These are phyloP conservation scores for Octodon degus DNA, from an alignment of 2,113 vertebrate genomes.

Conservation along the genomic window DNA sequence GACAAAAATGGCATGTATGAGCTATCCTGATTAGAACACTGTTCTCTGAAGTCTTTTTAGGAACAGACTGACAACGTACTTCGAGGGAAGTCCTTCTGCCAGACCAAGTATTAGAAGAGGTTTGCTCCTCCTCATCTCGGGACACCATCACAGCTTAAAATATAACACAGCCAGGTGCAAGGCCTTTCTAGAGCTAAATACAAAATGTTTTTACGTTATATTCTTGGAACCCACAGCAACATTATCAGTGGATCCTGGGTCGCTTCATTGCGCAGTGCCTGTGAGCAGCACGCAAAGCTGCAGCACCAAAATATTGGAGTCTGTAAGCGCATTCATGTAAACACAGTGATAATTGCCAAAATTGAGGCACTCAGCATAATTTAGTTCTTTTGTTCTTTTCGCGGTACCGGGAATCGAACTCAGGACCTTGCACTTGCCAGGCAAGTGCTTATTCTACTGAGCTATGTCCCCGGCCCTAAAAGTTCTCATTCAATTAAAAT, in stretches of 20 bases:
- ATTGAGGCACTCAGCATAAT: neutral
- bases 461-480: neutral
- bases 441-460: no score
- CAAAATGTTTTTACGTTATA: neutral
- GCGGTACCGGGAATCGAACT: no score
- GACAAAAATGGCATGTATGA: neutral
- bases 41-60: neutral
- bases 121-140: neutral
- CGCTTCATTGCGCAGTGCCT: neutral
- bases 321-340: neutral
- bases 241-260: neutral
- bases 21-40: neutral
- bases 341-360: neutral
- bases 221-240: neutral
- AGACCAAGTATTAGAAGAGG: neutral
- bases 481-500: slow-evolving; percentile 2
- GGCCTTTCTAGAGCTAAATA: neutral
- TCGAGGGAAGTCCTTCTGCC: neutral
- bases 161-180: neutral
- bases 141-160: neutral
- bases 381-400: no score
- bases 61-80: neutral
- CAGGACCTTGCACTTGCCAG: no score
- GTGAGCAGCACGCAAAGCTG: neutral
- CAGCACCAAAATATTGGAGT: neutral